These are phyloP conservation scores for Smithornis capensis DNA, from an alignment of 2,113 vertebrate species.

Conservation along the genomic window DNA sequence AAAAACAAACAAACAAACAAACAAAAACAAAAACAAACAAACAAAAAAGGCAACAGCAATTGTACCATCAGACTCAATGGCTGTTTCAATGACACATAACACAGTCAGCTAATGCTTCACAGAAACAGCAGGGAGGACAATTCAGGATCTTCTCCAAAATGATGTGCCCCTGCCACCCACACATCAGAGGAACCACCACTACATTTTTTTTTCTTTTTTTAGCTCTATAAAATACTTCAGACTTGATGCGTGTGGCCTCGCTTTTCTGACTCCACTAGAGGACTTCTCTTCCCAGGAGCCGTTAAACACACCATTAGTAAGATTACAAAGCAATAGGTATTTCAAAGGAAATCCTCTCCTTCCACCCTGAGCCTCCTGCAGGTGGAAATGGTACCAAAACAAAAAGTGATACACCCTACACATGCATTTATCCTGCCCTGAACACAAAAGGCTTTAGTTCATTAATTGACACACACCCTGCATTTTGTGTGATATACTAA, in stretches of 20 bases:
- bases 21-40: background rate
- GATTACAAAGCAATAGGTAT: background rate
- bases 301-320: background rate
- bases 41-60: background rate
- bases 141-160: background rate
- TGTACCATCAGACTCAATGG: background rate
- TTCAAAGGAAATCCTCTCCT: background rate
- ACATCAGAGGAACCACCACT: background rate
- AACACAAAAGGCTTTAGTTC: background rate
- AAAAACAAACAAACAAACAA: background rate
- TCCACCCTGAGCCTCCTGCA: background rate
- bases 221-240: background rate
- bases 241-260: background rate
- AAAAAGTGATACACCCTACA: background rate
- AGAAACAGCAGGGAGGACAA: background rate
- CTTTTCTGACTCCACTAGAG: slow-evolving; percentile 7
- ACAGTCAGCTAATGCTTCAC: background rate
- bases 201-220: background rate
- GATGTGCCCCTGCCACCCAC: background rate
- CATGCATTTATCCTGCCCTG: background rate
- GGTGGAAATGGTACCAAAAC: background rate
- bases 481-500: background rate
- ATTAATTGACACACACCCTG: background rate
- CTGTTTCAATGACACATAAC: background rate
- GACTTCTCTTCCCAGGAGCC: background rate